Evolutionary conservation across 2,888 invertebrate species (phyloP).

Genomic region (Drosophila pseudotakahashii): DNA sequence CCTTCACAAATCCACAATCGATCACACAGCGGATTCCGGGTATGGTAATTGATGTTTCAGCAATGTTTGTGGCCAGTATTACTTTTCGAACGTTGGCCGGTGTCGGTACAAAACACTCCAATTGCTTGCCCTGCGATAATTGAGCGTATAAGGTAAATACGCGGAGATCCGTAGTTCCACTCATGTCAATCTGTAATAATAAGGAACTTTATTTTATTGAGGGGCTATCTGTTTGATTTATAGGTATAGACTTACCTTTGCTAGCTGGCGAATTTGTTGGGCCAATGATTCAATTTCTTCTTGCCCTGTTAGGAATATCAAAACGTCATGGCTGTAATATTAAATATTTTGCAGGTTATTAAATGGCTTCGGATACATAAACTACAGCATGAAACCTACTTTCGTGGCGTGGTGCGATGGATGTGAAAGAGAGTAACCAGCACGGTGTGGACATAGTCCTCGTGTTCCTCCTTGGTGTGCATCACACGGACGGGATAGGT

Average conservation of each 20-base stretch:
- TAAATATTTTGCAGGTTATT: neutral
- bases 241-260: conserved; percentile 85
- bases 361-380: neutral
- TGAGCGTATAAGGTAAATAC: conserved; percentile 97
- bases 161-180: conserved; percentile 87
- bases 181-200: conserved; percentile 85
- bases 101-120: conserved; percentile 92
- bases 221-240: neutral
- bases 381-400: conserved; percentile 86
- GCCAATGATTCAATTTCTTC: conserved; percentile 97
- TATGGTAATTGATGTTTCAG: conserved; percentile 98
- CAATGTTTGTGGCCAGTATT: conserved; percentile 97
- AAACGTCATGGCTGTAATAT: conserved; percentile 91
- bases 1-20: conserved; percentile 96
- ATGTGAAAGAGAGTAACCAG: conserved; percentile 95
- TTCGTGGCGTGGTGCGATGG: conserved; percentile 91
- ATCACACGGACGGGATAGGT: conserved; percentile 92
- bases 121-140: conserved; percentile 93
- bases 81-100: conserved; percentile 93
- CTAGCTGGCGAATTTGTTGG: conserved; percentile 89
- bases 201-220: neutral
- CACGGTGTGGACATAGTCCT: conserved; percentile 93
- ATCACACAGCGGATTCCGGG: conserved; percentile 95
- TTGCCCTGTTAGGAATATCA: conserved; percentile 97
- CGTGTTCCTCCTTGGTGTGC: conserved; percentile 89